phyloP scores from a whole-genome alignment of 2,113 vertebrate species.

The Neoarius graeffei region DNA sequence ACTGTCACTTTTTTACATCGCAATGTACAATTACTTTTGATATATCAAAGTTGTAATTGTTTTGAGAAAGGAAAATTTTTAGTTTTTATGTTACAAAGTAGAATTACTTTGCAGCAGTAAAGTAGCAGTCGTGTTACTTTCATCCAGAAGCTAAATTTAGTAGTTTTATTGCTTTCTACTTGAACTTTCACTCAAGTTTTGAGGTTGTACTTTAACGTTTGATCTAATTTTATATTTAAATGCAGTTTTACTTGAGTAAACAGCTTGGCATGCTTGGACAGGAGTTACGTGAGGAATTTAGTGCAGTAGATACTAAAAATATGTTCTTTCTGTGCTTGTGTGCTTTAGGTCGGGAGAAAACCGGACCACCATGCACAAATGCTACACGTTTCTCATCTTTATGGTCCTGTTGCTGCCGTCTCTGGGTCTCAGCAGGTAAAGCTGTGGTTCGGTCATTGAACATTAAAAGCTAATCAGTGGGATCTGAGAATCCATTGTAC shows the following conservation, averaged over 20 bases:
- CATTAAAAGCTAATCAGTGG: background rate
- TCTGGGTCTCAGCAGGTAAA: conserved; percentile 92
- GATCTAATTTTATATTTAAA: background rate
- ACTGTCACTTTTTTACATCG: no score
- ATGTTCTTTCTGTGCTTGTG: background rate
- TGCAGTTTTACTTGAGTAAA: background rate
- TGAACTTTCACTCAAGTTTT: background rate
- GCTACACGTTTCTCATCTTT: conserved; percentile 98
- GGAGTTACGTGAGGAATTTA: background rate
- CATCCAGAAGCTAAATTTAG: background rate
- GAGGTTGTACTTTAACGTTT: background rate
- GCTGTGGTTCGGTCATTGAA: background rate
- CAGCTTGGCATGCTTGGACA: background rate
- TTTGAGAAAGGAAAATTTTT: background rate
- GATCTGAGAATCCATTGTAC: background rate
- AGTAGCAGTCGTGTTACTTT: background rate
- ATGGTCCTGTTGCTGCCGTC: conserved; percentile 97
- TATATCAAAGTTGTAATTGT: background rate
- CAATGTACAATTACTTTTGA: background rate
- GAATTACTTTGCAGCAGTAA: no score
- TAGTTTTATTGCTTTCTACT: background rate
- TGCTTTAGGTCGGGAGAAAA: conserved; percentile 88
- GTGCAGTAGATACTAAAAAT: background rate
- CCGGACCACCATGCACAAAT: conserved; percentile 98
- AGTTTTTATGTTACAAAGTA: background rate